Conservation (phyloP, 2,797 vertebrate genomes). For the Buceros bicornis region DNA sequence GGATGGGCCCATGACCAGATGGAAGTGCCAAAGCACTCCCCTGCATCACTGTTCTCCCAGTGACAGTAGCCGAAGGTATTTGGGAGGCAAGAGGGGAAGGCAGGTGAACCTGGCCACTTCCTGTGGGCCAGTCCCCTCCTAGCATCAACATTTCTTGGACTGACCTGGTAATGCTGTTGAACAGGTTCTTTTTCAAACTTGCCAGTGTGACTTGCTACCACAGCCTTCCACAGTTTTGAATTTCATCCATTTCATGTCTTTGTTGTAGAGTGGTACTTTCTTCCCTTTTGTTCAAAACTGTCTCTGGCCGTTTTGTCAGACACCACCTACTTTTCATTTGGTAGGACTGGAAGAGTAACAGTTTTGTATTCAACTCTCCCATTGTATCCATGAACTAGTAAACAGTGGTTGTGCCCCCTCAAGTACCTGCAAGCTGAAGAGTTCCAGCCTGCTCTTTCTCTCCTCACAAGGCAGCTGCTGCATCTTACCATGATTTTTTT, state of each 20-base stretch:
- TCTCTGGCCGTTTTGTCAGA: background rate
- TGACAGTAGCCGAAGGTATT: background rate
- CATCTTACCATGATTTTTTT: background rate
- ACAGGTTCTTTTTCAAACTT: background rate
- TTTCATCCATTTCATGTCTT: background rate
- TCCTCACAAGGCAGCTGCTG: background rate
- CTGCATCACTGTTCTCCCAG: accelerated
- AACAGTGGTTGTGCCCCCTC: background rate
- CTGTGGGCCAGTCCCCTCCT: background rate
- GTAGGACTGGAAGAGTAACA: background rate
- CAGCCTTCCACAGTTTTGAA: accelerated
- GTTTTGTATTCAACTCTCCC: accelerated
- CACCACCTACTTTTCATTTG: background rate
- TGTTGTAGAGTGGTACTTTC: background rate
- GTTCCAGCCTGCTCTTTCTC: background rate
- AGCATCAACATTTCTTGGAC: background rate
- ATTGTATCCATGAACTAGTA: background rate
- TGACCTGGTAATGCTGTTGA: background rate
- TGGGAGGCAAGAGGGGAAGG: background rate
- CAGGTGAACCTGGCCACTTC: background rate
- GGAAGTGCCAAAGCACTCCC: background rate
- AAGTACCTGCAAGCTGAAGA: background rate
- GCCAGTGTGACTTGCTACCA: accelerated
- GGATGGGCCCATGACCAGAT: accelerated
- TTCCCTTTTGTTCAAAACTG: background rate